phyloP scores from a whole-genome alignment of 2,888 invertebrate species.

The Nyleta sp. region DNA sequence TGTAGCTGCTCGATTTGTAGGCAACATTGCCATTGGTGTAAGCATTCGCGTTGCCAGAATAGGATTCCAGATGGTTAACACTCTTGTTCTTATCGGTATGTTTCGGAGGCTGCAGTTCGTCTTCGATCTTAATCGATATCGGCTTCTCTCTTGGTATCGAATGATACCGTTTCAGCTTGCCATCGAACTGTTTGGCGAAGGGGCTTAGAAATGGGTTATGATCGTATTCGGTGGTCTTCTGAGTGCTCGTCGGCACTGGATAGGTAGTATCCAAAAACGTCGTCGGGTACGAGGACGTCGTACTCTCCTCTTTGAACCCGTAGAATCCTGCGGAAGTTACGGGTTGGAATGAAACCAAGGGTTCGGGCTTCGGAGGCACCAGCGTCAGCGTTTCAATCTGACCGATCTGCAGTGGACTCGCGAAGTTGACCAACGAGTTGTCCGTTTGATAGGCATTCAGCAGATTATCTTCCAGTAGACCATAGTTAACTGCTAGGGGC shows the following conservation, averaged over 20 bases:
- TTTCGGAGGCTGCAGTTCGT: constrained; percentile 25
- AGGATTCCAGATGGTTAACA: constrained; percentile 1
- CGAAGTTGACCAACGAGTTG: constrained; percentile 7
- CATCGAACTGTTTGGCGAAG: constrained; percentile 51
- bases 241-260: constrained; percentile 19
- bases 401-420: constrained; percentile 54
- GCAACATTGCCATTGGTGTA: neutral
- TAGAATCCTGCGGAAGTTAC: constrained; percentile 3
- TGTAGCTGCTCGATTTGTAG: constrained; percentile 14
- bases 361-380: constrained; percentile 13
- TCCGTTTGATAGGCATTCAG: constrained; percentile 20
- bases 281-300: constrained; percentile 3
- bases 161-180: constrained; percentile 50
- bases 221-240: constrained; percentile 43
- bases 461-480: neutral
- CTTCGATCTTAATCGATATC: constrained; percentile 12
- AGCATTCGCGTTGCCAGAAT: neutral
- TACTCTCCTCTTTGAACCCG: constrained; percentile 13
- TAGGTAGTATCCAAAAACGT: constrained; percentile 8
- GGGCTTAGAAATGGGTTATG: constrained; percentile 65
- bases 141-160: constrained; percentile 35
- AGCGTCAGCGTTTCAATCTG: constrained; percentile 34
- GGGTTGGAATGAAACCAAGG: constrained; percentile 21
- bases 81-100: constrained; percentile 28
- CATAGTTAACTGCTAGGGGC: constrained; percentile 9